Conservation (phyloP, 2,888 invertebrate genomes). For the Nipponacmea schrenckii region DNA sequence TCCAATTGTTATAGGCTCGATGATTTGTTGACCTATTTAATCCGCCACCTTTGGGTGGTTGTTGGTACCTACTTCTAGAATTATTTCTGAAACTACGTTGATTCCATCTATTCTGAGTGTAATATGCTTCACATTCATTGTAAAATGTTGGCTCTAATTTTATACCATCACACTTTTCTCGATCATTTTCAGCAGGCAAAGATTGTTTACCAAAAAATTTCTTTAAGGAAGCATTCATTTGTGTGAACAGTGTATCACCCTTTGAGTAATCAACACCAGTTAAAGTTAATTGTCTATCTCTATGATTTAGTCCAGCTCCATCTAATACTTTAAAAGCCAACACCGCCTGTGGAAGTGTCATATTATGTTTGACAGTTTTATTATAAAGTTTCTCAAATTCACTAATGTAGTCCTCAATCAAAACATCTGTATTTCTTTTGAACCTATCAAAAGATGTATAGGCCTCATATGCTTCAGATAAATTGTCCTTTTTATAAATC, state of each 20-base stretch:
- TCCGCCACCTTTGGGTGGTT: no score
- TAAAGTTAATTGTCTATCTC: constrained; percentile 28
- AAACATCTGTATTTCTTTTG: constrained; percentile 1
- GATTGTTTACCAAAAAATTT: constrained; percentile 28
- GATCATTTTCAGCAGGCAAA: background rate
- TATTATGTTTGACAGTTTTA: constrained; percentile 22
- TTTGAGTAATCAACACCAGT: constrained; percentile 28
- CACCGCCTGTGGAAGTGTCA: constrained; percentile 26
- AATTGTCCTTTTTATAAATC: constrained; percentile 28
- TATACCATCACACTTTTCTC: constrained; percentile 6
- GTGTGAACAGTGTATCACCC: constrained; percentile 22
- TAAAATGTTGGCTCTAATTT: constrained; percentile 21
- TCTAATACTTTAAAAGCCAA: constrained; percentile 26
- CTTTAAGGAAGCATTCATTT: constrained; percentile 20
- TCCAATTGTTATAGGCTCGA: no score
- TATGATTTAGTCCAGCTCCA: constrained; percentile 21
- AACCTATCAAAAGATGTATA: constrained; percentile 31
- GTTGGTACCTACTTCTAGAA: no score
- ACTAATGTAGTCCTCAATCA: constrained; percentile 28
- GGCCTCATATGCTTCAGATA: constrained; percentile 29
- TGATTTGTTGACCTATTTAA: no score
- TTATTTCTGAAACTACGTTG: background rate
- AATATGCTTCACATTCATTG: constrained; percentile 16
- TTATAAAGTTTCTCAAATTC: constrained; percentile 25
- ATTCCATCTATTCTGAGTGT: background rate